These are phyloP conservation scores for Sebastes hubbsi DNA, from an alignment of 2,797 vertebrate species.

Conservation along the genomic window DNA sequence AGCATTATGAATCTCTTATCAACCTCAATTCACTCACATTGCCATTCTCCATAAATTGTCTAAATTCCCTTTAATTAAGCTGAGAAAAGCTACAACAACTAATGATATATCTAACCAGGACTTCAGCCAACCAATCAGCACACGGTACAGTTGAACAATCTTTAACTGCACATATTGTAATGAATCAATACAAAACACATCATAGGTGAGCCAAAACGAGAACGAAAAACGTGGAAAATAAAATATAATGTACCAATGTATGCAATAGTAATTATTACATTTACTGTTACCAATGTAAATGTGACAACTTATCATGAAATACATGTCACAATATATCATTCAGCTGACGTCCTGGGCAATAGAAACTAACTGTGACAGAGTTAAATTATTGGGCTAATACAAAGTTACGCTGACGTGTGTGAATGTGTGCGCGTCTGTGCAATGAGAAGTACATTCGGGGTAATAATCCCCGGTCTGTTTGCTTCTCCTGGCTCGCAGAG, in stretches of 20 bases:
- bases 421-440: conserved; percentile 10
- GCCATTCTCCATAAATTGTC: background rate
- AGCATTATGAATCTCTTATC: background rate
- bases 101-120: background rate
- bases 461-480: conserved; percentile 74
- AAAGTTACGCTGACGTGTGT: conserved; percentile 18
- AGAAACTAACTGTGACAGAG: conserved; percentile 1
- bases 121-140: background rate
- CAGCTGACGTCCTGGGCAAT: background rate
- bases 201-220: background rate
- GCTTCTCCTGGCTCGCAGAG: conserved; percentile 61
- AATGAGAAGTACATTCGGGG: conserved; percentile 49
- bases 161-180: background rate
- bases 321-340: background rate
- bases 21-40: background rate
- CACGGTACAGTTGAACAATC: background rate
- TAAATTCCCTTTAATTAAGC: background rate
- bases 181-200: background rate
- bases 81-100: background rate
- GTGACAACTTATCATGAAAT: background rate
- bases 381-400: conserved; percentile 14
- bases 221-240: background rate
- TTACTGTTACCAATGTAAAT: background rate
- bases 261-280: background rate
- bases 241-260: background rate